Percentiles rank a stretch among this genome's conserved stretches.
Conservation (phyloP, 2,797 vertebrate species). For the Xenopus petersii region DNA sequence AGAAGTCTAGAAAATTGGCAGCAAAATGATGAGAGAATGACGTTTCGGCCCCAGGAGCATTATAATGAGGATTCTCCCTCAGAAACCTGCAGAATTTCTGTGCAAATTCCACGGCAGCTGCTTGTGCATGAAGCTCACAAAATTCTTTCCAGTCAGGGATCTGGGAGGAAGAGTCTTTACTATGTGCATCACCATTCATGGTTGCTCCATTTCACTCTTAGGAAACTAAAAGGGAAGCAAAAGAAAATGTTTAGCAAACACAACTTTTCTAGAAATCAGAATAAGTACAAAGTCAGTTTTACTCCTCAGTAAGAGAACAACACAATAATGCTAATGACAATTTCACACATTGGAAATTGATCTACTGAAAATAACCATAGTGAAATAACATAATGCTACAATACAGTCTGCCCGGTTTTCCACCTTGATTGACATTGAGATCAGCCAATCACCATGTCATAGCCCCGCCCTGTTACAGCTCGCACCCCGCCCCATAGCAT, state of each 20-base stretch:
- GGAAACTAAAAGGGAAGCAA: constrained; percentile 52
- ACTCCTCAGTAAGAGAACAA: no score
- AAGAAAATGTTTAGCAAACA: not conserved
- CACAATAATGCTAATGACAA: no score
- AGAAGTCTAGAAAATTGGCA: constrained; percentile 86
- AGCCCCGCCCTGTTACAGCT: no score
- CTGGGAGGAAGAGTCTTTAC: constrained; percentile 74
- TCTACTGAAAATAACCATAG: no score
- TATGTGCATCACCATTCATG: constrained; percentile 73
- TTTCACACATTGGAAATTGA: no score
- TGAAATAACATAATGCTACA: no score
- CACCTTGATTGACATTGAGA: no score
- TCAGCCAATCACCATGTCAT: no score
- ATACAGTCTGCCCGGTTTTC: no score
- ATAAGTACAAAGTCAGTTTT: no score
- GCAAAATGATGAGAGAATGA: constrained; percentile 92
- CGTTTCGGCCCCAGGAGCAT: constrained; percentile 82
- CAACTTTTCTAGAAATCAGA: no score
- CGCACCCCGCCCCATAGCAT: no score
- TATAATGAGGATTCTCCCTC: constrained; percentile 88
- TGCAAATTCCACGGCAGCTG: constrained; percentile 87
- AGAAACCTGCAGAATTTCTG: constrained; percentile 93
- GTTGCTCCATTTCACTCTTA: constrained; percentile 68
- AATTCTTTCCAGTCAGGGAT: constrained; percentile 96
- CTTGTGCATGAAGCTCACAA: constrained; percentile 91